A percentile compares a stretch with the other conserved stretches of the same genome.
Conservation (phyloP, 2,113 vertebrate species). For the Mellivora capensis region DNA sequence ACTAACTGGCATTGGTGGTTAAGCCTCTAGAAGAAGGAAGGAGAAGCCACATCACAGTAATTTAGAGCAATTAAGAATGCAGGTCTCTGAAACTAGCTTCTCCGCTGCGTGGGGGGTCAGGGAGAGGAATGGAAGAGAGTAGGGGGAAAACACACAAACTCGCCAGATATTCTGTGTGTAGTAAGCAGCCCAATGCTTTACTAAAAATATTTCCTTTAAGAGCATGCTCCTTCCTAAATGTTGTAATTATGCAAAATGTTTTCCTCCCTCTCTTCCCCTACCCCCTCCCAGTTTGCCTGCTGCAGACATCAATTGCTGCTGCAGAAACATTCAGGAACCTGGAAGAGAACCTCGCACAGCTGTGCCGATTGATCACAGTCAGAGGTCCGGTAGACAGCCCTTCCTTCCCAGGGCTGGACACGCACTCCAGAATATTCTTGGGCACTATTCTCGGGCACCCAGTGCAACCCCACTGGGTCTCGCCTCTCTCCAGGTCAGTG, state of each 20-base stretch:
- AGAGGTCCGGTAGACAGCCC: not conserved
- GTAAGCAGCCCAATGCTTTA: slow-evolving; percentile 44
- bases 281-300: not conserved
- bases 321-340: slow-evolving; percentile 13
- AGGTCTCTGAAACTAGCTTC: slow-evolving; percentile 10
- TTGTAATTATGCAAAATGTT: slow-evolving; percentile 60
- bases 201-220: slow-evolving; percentile 69
- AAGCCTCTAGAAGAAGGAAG: not conserved
- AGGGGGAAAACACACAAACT: not conserved
- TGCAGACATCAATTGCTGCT: slow-evolving; percentile 11
- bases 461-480: not conserved
- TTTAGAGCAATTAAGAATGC: slow-evolving; percentile 29
- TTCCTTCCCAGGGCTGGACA: not conserved
- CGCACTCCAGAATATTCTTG: not conserved
- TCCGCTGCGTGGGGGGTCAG: not conserved
- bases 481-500: not conserved
- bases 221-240: slow-evolving; percentile 53
- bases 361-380: not conserved
- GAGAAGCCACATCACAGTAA: slow-evolving; percentile 1
- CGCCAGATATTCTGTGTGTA: slow-evolving; percentile 34
- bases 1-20: slow-evolving; percentile 54
- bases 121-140: not conserved
- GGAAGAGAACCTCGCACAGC: not conserved
- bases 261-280: slow-evolving; percentile 4
- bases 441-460: not conserved